A percentile compares a stretch with the other conserved stretches of the same genome.
These are phyloP conservation scores for Heterohyrax brucei DNA, from an alignment of 2,797 vertebrate genomes.

Conservation along the genomic window DNA sequence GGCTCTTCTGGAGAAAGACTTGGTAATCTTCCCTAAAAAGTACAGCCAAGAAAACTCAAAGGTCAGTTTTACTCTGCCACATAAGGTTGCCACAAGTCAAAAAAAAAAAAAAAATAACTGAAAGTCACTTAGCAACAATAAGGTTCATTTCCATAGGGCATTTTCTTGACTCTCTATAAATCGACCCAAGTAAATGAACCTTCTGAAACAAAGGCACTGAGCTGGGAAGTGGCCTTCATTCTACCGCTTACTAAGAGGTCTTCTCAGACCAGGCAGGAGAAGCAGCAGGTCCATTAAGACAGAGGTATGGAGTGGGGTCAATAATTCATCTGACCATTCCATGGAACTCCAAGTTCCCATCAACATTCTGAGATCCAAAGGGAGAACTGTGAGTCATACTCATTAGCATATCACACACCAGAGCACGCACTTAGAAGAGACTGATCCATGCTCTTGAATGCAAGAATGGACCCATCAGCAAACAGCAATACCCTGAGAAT, in stretches of 20 bases:
- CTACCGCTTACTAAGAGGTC: not conserved
- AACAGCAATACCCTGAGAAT: not conserved
- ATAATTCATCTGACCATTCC: too few species aligned
- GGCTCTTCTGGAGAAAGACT: too few species aligned
- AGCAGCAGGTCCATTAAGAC: too few species aligned
- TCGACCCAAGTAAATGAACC: not conserved
- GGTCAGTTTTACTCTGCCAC: too few species aligned
- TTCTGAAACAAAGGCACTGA: not conserved
- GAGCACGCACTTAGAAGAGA: too few species aligned
- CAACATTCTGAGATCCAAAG: fast-evolving
- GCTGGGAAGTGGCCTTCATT: not conserved
- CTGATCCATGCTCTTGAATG: not conserved
- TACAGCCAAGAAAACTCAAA: too few species aligned
- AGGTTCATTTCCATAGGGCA: not conserved
- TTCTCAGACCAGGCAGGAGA: fast-evolving
- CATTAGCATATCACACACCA: not conserved
- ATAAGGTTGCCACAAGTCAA: too few species aligned
- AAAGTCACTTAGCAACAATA: too few species aligned
- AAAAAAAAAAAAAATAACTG: too few species aligned
- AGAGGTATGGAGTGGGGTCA: not conserved
- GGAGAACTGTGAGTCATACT: too few species aligned
- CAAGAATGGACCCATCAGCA: not conserved
- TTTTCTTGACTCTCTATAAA: not conserved
- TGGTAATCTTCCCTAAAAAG: too few species aligned
- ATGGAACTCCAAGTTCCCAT: too few species aligned